phyloP scores from a whole-genome alignment of 2,797 vertebrate genomes.

The Pelobates cultripes region DNA sequence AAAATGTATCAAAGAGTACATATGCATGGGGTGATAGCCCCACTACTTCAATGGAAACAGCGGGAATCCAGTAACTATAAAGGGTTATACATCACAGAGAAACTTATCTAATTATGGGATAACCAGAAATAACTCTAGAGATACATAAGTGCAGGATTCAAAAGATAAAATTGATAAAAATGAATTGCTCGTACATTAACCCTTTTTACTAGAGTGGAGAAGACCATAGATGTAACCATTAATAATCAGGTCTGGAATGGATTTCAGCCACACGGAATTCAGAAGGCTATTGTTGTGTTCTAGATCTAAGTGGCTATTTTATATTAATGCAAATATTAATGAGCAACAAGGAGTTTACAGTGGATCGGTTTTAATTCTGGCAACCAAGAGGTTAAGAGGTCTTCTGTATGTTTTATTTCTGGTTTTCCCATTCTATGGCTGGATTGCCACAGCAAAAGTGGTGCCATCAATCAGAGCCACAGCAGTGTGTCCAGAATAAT shows the following conservation, averaged over 20 bases:
- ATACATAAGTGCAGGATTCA: neutral
- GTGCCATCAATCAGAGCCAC: constrained; percentile 44
- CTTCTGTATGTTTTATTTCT: constrained; percentile 6
- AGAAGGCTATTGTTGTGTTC: too few species aligned
- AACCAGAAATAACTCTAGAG: neutral
- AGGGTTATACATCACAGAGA: neutral
- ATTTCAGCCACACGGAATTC: too few species aligned
- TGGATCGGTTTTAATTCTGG: neutral
- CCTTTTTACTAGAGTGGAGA: neutral
- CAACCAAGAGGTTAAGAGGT: constrained; percentile 17
- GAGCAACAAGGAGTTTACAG: neutral
- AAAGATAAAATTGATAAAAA: neutral
- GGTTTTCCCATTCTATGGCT: constrained; percentile 38
- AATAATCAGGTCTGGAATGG: too few species aligned
- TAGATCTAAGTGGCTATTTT: too few species aligned
- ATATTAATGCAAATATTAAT: too few species aligned
- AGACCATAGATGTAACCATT: too few species aligned
- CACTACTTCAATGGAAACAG: neutral
- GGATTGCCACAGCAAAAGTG: constrained; percentile 35
- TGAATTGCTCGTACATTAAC: neutral
- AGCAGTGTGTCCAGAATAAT: constrained; percentile 42
- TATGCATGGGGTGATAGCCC: neutral
- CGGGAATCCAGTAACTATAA: neutral
- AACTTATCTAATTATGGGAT: neutral
- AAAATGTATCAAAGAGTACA: neutral